Conservation (phyloP, 2,888 invertebrate genomes). For the Flabesymbios commensalis region DNA sequence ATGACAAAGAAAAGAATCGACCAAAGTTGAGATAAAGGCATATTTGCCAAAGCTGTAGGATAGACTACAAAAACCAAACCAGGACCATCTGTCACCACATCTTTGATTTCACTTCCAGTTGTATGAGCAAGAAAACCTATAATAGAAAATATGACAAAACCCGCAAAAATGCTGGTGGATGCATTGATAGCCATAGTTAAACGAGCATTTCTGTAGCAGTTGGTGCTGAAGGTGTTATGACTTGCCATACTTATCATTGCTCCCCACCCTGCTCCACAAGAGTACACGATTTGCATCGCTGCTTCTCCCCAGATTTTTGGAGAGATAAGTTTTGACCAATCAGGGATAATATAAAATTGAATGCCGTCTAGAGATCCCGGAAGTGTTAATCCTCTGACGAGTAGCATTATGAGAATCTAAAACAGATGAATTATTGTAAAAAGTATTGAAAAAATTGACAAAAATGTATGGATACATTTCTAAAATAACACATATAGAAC, state of each 20-base stretch:
- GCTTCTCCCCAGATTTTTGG: slow-evolving; percentile 41
- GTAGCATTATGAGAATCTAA: slow-evolving; percentile 46
- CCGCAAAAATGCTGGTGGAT: slow-evolving; percentile 60
- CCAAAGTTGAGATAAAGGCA: slow-evolving; percentile 57
- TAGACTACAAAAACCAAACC: slow-evolving; percentile 60
- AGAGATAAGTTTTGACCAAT: slow-evolving; percentile 31
- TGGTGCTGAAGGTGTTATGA: slow-evolving; percentile 40
- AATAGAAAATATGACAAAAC: slow-evolving; percentile 60
- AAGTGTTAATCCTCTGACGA: slow-evolving; percentile 50
- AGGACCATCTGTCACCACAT: slow-evolving; percentile 60
- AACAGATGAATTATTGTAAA: no score
- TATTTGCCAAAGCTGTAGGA: slow-evolving; percentile 55
- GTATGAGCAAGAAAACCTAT: slow-evolving; percentile 68
- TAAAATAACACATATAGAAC: no score
- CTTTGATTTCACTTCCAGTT: slow-evolving; percentile 52
- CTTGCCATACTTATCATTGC: slow-evolving; percentile 39
- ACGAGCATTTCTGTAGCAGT: no score
- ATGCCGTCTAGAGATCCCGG: slow-evolving; percentile 54
- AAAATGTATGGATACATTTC: no score
- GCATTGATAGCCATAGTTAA: no score
- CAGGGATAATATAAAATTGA: slow-evolving; percentile 39
- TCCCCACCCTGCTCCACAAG: slow-evolving; percentile 40
- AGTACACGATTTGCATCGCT: slow-evolving; percentile 43
- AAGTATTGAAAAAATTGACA: no score
- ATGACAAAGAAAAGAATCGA: slow-evolving; percentile 58